phyloP scores from a whole-genome alignment of 2,797 vertebrate genomes.

The Staurois parvus region DNA sequence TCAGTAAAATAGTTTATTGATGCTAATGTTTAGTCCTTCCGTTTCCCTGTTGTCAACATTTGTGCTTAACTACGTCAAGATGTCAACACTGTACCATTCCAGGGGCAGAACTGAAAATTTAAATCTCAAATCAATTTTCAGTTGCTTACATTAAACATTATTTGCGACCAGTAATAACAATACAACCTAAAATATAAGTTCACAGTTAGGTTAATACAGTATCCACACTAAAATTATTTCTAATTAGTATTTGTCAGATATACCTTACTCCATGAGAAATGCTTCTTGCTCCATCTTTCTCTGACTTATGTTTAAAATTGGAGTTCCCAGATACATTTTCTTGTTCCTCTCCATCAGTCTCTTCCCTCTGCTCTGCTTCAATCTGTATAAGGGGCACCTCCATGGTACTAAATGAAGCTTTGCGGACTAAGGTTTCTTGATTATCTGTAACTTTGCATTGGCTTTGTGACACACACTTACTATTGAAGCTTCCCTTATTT shows the following conservation, averaged over 20 bases:
- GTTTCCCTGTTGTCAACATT: too few species aligned
- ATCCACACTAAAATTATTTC: neutral
- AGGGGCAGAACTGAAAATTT: neutral
- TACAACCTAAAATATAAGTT: too few species aligned
- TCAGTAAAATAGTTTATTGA: too few species aligned
- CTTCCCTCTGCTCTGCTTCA: constrained; percentile 89
- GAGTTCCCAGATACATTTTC: neutral
- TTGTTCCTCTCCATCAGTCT: constrained; percentile 54
- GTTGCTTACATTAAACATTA: too few species aligned
- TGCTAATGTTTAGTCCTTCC: too few species aligned
- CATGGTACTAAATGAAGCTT: constrained; percentile 72
- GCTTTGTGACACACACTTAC: constrained; percentile 75
- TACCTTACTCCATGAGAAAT: constrained; percentile 57
- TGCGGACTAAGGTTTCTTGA: constrained; percentile 63
- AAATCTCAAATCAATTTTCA: too few species aligned
- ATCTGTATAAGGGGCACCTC: constrained; percentile 97
- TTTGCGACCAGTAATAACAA: too few species aligned
- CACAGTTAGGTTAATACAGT: too few species aligned
- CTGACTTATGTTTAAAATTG: constrained; percentile 62
- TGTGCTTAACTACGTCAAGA: neutral
- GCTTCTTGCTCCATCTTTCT: constrained; percentile 5
- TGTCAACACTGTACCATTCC: neutral
- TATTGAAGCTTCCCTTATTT: constrained; percentile 68
- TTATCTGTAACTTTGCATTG: constrained; percentile 68
- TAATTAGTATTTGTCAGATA: neutral